Conservation (phyloP, 2,888 invertebrate genomes). For the Ariolimax columbianus region DNA sequence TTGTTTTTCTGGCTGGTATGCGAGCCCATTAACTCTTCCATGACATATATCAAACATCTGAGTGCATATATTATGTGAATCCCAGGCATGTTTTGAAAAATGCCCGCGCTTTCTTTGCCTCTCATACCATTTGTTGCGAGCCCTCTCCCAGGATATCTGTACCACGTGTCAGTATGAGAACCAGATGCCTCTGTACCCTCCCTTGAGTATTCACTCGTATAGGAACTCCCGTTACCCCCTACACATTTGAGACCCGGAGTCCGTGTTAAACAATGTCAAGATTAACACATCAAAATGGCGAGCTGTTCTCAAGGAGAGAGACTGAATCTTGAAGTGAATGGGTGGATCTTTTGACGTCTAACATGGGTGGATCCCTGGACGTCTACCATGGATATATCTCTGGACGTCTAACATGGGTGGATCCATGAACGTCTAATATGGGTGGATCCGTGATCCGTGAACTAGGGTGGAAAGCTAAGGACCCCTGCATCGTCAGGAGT, state of each 20-base stretch:
- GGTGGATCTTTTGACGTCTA: neutral
- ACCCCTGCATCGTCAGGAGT: too few relatives aligned
- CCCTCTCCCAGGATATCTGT: neutral
- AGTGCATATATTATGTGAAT: neutral
- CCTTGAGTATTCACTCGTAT: neutral
- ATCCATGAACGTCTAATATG: too few relatives aligned
- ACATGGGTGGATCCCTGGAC: neutral
- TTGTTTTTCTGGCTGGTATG: neutral
- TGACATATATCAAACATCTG: neutral
- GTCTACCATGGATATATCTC: neutral
- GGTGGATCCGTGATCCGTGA: too few relatives aligned
- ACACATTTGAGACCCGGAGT: neutral
- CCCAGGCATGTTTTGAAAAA: neutral
- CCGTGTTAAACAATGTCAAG: neutral
- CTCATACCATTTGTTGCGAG: neutral
- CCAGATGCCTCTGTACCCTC: neutral
- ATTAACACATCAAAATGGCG: neutral
- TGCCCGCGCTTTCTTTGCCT: neutral
- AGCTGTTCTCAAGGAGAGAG: neutral
- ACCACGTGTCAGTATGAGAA: conserved; percentile 9
- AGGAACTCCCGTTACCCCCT: neutral
- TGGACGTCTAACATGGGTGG: too few relatives aligned
- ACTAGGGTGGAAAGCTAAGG: too few relatives aligned
- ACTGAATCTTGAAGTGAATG: neutral
- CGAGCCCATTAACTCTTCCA: neutral